Conservation (phyloP, 2,888 invertebrate genomes). For the Trissoscelio sp. region DNA sequence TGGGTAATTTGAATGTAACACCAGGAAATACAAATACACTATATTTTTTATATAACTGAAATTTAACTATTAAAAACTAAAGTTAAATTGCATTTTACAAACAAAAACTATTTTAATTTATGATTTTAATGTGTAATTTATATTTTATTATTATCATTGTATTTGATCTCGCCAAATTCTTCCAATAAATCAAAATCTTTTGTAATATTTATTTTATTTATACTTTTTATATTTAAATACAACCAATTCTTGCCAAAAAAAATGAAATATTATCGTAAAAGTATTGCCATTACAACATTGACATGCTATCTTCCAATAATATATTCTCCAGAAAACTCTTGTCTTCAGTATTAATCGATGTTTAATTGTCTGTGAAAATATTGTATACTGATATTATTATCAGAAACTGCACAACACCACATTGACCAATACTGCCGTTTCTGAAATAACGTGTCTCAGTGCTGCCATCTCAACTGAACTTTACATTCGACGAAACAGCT, state of each 20-base stretch:
- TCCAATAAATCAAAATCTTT: too few species aligned
- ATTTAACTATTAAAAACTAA: not conserved
- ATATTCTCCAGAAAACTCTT: not conserved
- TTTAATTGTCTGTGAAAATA: not conserved
- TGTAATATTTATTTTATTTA: too few species aligned
- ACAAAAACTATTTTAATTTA: not conserved
- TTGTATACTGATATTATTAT: conserved; percentile 7
- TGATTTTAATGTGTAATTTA: not conserved
- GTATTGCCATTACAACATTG: too few species aligned
- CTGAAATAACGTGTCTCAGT: conserved; percentile 27
- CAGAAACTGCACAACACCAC: conserved; percentile 40
- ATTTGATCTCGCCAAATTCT: too few species aligned
- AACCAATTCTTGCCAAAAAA: too few species aligned
- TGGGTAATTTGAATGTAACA: not conserved
- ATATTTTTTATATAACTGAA: not conserved
- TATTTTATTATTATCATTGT: not conserved
- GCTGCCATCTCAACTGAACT: conserved; percentile 36
- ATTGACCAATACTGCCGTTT: conserved; percentile 24
- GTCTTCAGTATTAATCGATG: too few species aligned
- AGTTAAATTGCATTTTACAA: not conserved
- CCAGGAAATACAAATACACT: not conserved
- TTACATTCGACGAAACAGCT: conserved; percentile 29
- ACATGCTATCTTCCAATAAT: not conserved
- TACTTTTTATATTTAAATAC: too few species aligned
- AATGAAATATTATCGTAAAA: too few species aligned